phyloP scores from a whole-genome alignment of 2,888 invertebrate species.

The Drepanosiphum platanoidis region DNA sequence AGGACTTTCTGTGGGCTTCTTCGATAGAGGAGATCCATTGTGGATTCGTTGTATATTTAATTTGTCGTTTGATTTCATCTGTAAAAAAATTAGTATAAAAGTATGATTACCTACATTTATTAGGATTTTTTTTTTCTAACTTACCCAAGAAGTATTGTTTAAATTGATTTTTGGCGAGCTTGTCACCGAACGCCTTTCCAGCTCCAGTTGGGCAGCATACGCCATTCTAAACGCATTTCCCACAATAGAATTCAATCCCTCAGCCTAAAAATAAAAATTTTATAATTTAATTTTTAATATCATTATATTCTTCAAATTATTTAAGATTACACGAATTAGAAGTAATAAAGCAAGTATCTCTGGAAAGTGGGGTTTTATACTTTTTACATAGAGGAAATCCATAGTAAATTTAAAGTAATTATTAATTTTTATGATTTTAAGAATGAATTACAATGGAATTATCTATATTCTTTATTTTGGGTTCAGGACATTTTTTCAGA shows the following conservation, averaged over 20 bases:
- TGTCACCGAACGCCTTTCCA: conserved; percentile 63
- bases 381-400: too few species aligned
- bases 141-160: conserved; percentile 58
- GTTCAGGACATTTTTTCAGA: too few species aligned
- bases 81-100: conserved; percentile 10
- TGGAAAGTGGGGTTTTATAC: too few species aligned
- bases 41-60: conserved; percentile 55
- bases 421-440: too few species aligned
- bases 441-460: too few species aligned
- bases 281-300: background rate
- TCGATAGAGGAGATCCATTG: conserved; percentile 48
- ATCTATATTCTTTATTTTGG: too few species aligned
- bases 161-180: conserved; percentile 54
- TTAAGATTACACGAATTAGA: background rate
- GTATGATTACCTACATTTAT: background rate
- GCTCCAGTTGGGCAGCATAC: conserved; percentile 85
- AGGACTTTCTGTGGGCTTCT: conserved; percentile 19
- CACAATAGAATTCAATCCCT: conserved; percentile 85
- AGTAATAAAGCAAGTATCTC: background rate
- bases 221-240: conserved; percentile 94
- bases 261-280: conserved; percentile 74
- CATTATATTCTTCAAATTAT: background rate
- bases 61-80: conserved; percentile 49
- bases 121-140: background rate
- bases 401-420: too few species aligned